Evolutionary conservation across 2,888 invertebrate species (phyloP).

Genomic region (Miltochrista miniata): DNA sequence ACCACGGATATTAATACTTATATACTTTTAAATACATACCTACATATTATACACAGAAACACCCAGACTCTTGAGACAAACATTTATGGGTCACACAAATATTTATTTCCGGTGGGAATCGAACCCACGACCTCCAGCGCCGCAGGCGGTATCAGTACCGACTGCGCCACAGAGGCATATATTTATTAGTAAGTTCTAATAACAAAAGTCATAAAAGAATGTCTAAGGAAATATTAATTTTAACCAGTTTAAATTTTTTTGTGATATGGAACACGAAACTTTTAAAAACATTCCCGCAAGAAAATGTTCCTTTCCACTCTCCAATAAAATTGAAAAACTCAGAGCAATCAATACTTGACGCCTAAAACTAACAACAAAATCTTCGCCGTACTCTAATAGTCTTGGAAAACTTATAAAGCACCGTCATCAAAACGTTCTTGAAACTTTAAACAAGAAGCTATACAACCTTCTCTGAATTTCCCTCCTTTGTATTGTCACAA

Average conservation of each 20-base stretch:
- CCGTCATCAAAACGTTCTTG: constrained; percentile 44
- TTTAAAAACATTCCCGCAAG: background rate
- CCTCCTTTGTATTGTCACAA: constrained; percentile 45
- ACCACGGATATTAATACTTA: too few species aligned
- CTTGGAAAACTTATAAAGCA: constrained; percentile 21
- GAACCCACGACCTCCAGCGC: too few species aligned
- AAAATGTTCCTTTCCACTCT: background rate
- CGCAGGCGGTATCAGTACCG: too few species aligned
- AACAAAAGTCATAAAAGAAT: too few species aligned
- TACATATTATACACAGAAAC: too few species aligned
- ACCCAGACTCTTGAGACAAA: too few species aligned
- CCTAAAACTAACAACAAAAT: constrained; percentile 7
- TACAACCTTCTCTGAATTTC: constrained; percentile 44
- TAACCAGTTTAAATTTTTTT: background rate
- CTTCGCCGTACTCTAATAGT: constrained; percentile 16
- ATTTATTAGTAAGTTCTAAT: too few species aligned
- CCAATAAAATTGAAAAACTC: constrained; percentile 5
- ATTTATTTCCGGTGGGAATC: too few species aligned
- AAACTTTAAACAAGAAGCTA: constrained; percentile 56
- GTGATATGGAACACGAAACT: background rate
- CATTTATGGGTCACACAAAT: too few species aligned
- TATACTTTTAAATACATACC: too few species aligned
- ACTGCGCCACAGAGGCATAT: too few species aligned
- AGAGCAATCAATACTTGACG: background rate
- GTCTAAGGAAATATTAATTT: background rate